A percentile compares a stretch with the other conserved stretches of the same genome.
Evolutionary conservation across 53 echinoderm and acorn worm species (phyloP).

Genomic region (Pentamera pediparva): DNA sequence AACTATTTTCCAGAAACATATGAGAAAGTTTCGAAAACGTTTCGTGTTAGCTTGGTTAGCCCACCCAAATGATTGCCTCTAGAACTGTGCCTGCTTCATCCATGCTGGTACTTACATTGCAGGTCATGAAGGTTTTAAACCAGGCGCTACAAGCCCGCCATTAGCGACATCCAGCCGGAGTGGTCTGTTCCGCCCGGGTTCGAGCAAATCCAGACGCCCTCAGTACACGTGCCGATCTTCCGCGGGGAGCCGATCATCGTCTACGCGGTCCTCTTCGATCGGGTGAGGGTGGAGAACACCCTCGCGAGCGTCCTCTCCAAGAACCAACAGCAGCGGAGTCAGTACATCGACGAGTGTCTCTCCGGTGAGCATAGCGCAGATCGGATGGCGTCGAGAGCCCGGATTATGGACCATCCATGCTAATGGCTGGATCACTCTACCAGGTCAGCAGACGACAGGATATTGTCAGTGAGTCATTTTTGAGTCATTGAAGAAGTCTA

Average conservation of each 20-base stretch:
- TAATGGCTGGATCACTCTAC: slow-evolving; percentile 56
- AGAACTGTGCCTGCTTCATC: too few species aligned
- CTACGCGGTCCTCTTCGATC: slow-evolving; percentile 86
- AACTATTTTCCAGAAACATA: too few species aligned
- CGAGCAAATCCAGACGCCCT: slow-evolving; percentile 73
- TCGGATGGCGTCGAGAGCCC: slow-evolving; percentile 35
- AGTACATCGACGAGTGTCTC: slow-evolving; percentile 50
- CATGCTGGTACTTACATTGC: too few species aligned
- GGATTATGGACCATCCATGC: slow-evolving; percentile 39
- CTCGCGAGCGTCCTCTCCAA: slow-evolving; percentile 72
- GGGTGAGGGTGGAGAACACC: slow-evolving; percentile 73
- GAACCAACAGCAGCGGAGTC: slow-evolving; percentile 44
- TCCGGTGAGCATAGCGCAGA: slow-evolving; percentile 67
- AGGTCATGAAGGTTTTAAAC: slow-evolving; percentile 74
- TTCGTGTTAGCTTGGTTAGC: too few species aligned
- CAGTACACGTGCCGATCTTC: slow-evolving; percentile 58
- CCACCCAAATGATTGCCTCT: too few species aligned
- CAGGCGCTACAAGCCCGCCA: slow-evolving; percentile 81
- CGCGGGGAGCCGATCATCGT: slow-evolving; percentile 80
- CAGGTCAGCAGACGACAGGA: slow-evolving; percentile 37
- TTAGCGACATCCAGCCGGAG: slow-evolving; percentile 75
- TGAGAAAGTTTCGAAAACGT: too few species aligned
- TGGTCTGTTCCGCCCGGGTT: slow-evolving; percentile 85
- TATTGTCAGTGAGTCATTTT: slow-evolving; percentile 29
- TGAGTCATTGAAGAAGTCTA: too few species aligned